phyloP scores from a whole-genome alignment of 2,888 invertebrate genomes.

The Sesia bembeciformis region DNA sequence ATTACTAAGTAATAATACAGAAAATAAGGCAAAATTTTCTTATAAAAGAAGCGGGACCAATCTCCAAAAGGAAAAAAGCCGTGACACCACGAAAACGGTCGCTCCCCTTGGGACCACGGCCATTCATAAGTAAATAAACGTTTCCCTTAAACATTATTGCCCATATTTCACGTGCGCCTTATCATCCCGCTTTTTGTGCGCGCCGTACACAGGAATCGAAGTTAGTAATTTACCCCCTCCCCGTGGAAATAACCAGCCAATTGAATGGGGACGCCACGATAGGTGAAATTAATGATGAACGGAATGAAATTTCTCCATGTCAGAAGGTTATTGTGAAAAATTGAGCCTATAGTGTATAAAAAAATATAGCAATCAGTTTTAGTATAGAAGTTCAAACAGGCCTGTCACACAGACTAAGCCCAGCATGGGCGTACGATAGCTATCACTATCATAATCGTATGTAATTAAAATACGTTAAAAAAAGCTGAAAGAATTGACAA shows the following conservation, averaged over 20 bases:
- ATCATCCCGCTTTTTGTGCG: conserved; percentile 4
- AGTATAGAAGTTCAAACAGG: too few relatives aligned
- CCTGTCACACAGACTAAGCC: too few relatives aligned
- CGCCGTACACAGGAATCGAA: conserved; percentile 9
- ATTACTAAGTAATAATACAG: too few relatives aligned
- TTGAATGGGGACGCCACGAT: conserved; percentile 35
- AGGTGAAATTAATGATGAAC: conserved; percentile 45
- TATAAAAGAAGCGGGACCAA: conserved; percentile 11
- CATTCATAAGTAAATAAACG: conserved; percentile 24
- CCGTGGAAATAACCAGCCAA: conserved; percentile 37
- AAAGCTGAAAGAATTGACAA: too few relatives aligned
- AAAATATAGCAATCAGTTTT: too few relatives aligned
- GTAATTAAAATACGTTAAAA: too few relatives aligned
- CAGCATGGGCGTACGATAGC: too few relatives aligned
- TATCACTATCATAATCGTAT: too few relatives aligned
- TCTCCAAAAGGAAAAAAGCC: conserved; percentile 6
- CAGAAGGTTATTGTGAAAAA: conserved; percentile 17
- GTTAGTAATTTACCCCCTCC: conserved; percentile 29
- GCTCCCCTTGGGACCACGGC: conserved; percentile 3
- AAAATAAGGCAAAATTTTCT: too few relatives aligned
- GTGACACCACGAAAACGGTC: conserved; percentile 2
- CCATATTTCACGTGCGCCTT: conserved; percentile 6
- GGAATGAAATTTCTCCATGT: conserved; percentile 30
- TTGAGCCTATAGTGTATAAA: background rate
- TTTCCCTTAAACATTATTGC: conserved; percentile 5